Evolutionary conservation across 2,797 vertebrate species (phyloP), one percentile per base, ranked within the genome.

Genomic region (Sciaenops ocellatus): DNA sequence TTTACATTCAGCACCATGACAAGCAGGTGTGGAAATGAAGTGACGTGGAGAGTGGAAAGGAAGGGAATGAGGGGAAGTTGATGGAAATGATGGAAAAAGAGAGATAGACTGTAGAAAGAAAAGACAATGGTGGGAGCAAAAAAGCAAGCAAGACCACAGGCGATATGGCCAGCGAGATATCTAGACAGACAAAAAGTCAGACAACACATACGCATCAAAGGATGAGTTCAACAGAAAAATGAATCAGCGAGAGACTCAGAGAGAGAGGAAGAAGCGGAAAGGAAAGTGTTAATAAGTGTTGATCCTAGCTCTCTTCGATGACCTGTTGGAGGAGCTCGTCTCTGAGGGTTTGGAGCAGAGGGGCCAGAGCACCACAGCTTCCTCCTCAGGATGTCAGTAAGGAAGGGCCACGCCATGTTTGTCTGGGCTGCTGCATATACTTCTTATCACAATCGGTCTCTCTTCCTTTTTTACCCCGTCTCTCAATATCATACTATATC

Each of bases 381-480:
- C 94, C 94, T 94, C 84, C 82, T 90, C 91, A 94, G 93, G 93
- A 94, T 94, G 92, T 93, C 90, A 90, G 85, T 78, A 62, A 95
- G 93, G 92, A 94, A 95, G 90, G 86, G 80, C 92, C 92, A 89
- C 90, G 24, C 91, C 86, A 80, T 86, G 89, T 93, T 94, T 92
- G 92, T 92, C 90, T 94, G 93, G 89, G 85, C 90, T 83, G 77
- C 86, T 88, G 90, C 89, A 85, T 87, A 76, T 87, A 76, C 81
- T 85, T 76, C 83, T 93, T 91, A 91, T 91, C 90, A 86, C 80
- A 72, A 79, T 77, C 68, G 56, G 76, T 74, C 66, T 88, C 79
- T 87, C 66, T 90, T 82, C 82, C 82, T 83, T 82, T 85, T 65
- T 75, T 15, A 8, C 48, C 62, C 48, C 55, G 42, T 82, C 42